Evolutionary conservation across 2,797 vertebrate species (phyloP).

Genomic region (Apodemus agrarius): DNA sequence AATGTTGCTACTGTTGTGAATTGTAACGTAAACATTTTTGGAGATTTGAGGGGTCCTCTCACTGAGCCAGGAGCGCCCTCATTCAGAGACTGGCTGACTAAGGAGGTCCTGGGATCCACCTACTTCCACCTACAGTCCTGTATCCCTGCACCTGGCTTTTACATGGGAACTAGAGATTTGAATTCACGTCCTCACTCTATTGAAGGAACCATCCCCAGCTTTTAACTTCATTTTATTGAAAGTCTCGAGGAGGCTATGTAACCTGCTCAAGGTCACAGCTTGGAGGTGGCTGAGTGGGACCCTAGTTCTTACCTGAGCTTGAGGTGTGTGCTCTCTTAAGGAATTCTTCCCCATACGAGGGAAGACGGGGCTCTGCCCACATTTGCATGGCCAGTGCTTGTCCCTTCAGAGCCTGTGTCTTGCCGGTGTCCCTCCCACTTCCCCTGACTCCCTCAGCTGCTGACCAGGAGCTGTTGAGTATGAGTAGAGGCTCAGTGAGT

Average conservation of each 20-base stretch:
- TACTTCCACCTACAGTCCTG: background rate
- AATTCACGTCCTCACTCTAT: background rate
- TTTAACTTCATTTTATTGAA: constrained; percentile 33
- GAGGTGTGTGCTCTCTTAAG: background rate
- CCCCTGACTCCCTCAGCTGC: background rate
- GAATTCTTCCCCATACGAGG: background rate
- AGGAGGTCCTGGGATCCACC: background rate
- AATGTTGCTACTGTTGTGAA: background rate
- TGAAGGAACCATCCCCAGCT: background rate
- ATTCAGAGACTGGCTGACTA: background rate
- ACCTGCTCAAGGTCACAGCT: background rate
- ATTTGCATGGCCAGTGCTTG: background rate
- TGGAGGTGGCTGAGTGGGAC: background rate
- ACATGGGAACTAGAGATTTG: background rate
- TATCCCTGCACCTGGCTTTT: background rate
- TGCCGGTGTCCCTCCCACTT: background rate
- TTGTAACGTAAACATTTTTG: background rate
- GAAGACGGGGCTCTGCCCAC: background rate
- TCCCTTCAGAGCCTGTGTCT: background rate
- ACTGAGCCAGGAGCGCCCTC: background rate
- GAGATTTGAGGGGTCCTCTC: background rate
- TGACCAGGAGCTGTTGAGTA: background rate
- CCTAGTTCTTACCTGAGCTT: background rate
- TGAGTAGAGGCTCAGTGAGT: background rate
- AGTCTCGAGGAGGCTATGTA: background rate